Evolutionary conservation across 2,113 vertebrate species (phyloP), one percentile per base, ranked within the genome.

Genomic region (Erpornis zantholeuca): DNA sequence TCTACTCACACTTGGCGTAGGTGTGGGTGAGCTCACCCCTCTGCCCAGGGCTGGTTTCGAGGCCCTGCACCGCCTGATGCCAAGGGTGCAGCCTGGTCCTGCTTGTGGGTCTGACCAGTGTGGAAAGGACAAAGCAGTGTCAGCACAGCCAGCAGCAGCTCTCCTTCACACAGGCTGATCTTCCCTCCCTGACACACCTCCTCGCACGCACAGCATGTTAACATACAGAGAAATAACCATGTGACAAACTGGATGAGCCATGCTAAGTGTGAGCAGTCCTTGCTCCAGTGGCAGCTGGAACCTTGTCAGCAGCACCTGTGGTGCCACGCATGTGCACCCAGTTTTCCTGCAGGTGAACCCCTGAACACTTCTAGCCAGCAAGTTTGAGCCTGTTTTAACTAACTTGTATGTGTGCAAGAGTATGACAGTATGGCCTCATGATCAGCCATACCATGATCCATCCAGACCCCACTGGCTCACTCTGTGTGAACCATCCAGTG

Each of bases 1-100:
- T 38, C 45, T n/a, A 5, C 15, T 50, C 20, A 7, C 1, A 1
- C 3, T 5, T 31, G 52, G 47, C 1, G 1, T 5, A 4, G 7
- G 8, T 27, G 47, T 0, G 5, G 42, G 44, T 1, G 6, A 75
- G 53, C 66, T 64, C 44, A 15, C 1, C 16, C 1, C 52, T 28
- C 42, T 60, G 57, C 16, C 29, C 0, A 0, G 24, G 18, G 29
- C 73, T 88, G 65, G 6, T 28, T 59, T 82, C 0, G 1, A 19
- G 54, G 16, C 31, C 9, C 47, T 25, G 75, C 73, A 7, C 24
- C 69, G 64, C 15, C 31, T 7, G 8, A 29, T 57, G 52, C 56
- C 31, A 15, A 8, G 19, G 12, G 6, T 17, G 60, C 81, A 82
- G 28, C 56, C 40, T n/a, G 16, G 7, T 38, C 28, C n/a, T 50